A percentile compares a stretch with the other conserved stretches of the same genome.
Evolutionary conservation across 2,113 vertebrate genomes (phyloP).

Genomic region (Lichenostomus cassidix): DNA sequence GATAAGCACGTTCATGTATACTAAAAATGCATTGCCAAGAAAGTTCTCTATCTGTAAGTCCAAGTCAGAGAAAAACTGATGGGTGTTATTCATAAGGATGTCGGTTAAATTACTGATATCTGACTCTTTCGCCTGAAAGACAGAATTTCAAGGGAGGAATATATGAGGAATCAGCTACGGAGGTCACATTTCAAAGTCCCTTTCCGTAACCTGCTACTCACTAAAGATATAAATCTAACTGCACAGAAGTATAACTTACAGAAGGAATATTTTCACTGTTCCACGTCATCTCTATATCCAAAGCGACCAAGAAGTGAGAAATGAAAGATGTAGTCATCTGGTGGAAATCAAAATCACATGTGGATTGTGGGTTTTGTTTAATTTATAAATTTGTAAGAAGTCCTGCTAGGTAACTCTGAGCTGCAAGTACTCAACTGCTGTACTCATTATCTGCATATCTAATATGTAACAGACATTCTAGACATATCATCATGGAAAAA

Average conservation of each 20-base stretch:
- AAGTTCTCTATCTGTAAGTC: not conserved
- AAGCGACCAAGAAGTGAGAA: not conserved
- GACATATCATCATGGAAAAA: not conserved
- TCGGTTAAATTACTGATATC: not conserved
- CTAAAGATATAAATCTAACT: not conserved
- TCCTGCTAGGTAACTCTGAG: not conserved
- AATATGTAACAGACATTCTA: not conserved
- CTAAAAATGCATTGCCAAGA: not conserved
- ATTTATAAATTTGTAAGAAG: not conserved
- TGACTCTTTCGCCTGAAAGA: not conserved
- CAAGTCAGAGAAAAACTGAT: not conserved
- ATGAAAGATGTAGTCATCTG: not conserved
- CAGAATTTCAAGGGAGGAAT: not conserved
- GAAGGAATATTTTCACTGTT: not conserved
- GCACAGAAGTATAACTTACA: not conserved
- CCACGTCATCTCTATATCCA: not conserved
- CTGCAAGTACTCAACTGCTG: not conserved
- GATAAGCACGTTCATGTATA: fast-evolving
- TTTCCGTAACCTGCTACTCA: not conserved
- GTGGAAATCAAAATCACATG: not conserved
- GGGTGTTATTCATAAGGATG: not conserved
- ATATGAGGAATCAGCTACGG: not conserved
- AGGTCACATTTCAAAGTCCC: slow-evolving; percentile 5
- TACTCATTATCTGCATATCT: not conserved
- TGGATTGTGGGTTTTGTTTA: not conserved